phyloP scores from a whole-genome alignment of 2,113 vertebrate species.

The Hystrix brachyura region DNA sequence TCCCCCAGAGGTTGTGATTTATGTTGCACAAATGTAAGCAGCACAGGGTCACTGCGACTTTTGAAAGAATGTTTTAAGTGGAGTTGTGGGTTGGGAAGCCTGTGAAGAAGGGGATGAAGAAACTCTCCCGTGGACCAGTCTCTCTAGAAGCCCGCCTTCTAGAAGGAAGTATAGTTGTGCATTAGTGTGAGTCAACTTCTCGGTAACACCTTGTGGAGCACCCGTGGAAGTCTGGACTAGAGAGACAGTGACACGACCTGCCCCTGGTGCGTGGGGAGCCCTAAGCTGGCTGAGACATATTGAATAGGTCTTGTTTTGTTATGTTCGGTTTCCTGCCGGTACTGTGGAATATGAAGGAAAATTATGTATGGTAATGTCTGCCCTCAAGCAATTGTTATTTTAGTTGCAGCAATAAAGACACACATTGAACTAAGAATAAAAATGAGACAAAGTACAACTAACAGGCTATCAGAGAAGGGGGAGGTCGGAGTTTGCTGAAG shows the following conservation, averaged over 20 bases:
- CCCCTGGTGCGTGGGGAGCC: background rate
- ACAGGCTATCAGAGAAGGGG: background rate
- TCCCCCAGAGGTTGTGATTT: background rate
- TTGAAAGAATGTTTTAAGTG: conserved; percentile 21
- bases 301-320: background rate
- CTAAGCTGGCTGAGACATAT: background rate
- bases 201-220: background rate
- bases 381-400: background rate
- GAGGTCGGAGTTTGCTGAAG: background rate
- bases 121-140: background rate
- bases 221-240: background rate
- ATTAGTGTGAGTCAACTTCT: background rate
- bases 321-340: background rate
- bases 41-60: background rate
- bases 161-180: background rate
- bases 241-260: background rate
- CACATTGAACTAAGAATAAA: background rate
- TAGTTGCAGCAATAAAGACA: background rate
- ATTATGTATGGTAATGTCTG: background rate
- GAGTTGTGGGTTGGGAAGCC: background rate
- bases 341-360: background rate
- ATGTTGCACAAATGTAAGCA: background rate
- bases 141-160: background rate
- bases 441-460: background rate
- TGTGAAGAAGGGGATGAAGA: background rate